Conservation (phyloP, 2,888 invertebrate genomes). For the Drosophila borealis region DNA sequence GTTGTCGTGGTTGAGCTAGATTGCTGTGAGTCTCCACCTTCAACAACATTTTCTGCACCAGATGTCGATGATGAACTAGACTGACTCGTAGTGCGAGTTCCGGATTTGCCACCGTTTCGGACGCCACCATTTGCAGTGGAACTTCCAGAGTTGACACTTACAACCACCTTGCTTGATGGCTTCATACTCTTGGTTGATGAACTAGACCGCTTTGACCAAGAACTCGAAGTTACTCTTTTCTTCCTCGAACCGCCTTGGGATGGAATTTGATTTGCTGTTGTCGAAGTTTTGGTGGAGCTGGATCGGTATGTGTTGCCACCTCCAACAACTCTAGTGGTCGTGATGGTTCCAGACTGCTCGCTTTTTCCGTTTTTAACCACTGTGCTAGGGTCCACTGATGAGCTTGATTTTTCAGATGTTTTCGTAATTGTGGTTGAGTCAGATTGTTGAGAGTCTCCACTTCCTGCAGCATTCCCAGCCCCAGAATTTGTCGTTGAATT, state of each 20-base stretch:
- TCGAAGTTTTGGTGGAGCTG: conserved; percentile 12
- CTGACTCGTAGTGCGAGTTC: conserved; percentile 1
- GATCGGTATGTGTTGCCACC: conserved; percentile 1
- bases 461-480: neutral
- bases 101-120: neutral
- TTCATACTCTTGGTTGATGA: conserved; percentile 16
- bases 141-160: neutral
- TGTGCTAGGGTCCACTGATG: neutral
- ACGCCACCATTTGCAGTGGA: neutral
- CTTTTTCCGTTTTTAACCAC: too few relatives aligned
- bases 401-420: too few relatives aligned
- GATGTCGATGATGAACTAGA: neutral
- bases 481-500: neutral
- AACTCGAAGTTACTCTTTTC: conserved; percentile 4
- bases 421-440: too few relatives aligned
- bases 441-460: neutral
- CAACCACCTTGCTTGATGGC: conserved; percentile 4
- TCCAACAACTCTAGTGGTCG: neutral
- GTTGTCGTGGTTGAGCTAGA: conserved; percentile 14
- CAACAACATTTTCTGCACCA: too few relatives aligned
- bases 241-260: neutral
- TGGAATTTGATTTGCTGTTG: conserved; percentile 1
- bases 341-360: too few relatives aligned
- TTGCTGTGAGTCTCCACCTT: too few relatives aligned
- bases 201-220: conserved; percentile 21